A percentile compares a stretch with the other conserved stretches of the same genome.
These are phyloP conservation scores for Stenchaetothrips biformis DNA, from an alignment of 2,888 invertebrate genomes.

Conservation along the genomic window DNA sequence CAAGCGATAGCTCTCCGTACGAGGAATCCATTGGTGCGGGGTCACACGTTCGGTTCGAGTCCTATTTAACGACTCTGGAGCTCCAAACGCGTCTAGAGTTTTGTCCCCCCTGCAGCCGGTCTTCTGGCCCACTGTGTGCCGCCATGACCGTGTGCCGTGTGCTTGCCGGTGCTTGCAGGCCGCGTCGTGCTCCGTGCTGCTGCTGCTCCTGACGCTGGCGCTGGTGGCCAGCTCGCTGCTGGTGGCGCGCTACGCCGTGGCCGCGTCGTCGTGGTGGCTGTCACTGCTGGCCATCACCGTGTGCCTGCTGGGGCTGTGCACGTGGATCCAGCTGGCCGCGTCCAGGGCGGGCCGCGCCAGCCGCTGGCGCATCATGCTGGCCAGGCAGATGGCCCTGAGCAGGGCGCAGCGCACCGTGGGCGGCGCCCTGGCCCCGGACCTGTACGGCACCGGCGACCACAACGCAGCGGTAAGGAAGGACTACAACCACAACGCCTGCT, in stretches of 20 bases:
- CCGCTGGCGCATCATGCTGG: background rate
- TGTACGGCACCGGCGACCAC: background rate
- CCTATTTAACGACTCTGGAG: too few species aligned
- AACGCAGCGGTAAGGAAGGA: too few species aligned
- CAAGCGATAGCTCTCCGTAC: too few species aligned
- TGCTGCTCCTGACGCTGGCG: slow-evolving; percentile 2
- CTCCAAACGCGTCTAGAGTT: too few species aligned
- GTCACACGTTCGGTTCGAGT: too few species aligned
- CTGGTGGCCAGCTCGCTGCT: slow-evolving; percentile 14
- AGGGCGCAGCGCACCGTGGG: background rate
- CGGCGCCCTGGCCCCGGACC: background rate
- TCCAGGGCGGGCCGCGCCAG: background rate
- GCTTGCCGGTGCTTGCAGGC: too few species aligned
- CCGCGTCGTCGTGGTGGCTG: slow-evolving; percentile 1
- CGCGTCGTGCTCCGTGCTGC: slow-evolving; percentile 15
- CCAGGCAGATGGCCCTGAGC: slow-evolving; percentile 1
- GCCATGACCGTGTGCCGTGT: too few species aligned
- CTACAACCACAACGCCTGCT: too few species aligned
- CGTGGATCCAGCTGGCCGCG: slow-evolving; percentile 13
- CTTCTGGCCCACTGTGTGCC: too few species aligned
- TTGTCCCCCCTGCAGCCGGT: too few species aligned
- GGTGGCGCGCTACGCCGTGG: background rate
- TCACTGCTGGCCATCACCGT: slow-evolving; percentile 6
- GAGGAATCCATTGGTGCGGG: too few species aligned
- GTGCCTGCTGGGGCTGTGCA: slow-evolving; percentile 19